phyloP scores from a whole-genome alignment of 2,797 vertebrate species.

The Poecilia velifera region DNA sequence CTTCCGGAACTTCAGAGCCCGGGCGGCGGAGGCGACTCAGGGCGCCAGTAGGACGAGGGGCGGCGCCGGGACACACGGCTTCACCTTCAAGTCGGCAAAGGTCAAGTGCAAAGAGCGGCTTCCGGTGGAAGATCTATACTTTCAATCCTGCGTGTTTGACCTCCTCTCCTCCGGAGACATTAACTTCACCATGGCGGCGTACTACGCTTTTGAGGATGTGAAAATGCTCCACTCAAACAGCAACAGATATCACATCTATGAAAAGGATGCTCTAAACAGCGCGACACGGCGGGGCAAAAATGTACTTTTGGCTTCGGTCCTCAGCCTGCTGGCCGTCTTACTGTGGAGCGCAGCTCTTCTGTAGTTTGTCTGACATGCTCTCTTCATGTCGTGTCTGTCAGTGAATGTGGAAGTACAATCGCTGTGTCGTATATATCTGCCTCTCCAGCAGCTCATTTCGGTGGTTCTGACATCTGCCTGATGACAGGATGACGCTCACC shows the following conservation, averaged over 20 bases:
- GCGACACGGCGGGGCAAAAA: slow-evolving; percentile 35
- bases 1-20: slow-evolving; percentile 81
- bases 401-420: slow-evolving; percentile 62
- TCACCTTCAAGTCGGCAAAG: slow-evolving; percentile 88
- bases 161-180: slow-evolving; percentile 94
- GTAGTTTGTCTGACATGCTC: slow-evolving; percentile 69
- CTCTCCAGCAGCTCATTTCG: slow-evolving; percentile 59
- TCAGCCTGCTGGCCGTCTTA: slow-evolving; percentile 74
- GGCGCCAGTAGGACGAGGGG: slow-evolving; percentile 51
- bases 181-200: slow-evolving; percentile 98
- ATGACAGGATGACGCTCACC: slow-evolving; percentile 40
- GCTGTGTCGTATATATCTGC: slow-evolving; percentile 49
- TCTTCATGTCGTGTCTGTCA: slow-evolving; percentile 54
- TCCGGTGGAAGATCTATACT: slow-evolving; percentile 96
- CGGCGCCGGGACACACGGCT: slow-evolving; percentile 62
- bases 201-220: slow-evolving; percentile 95
- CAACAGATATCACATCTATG: slow-evolving; percentile 91
- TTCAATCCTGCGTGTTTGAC: slow-evolving; percentile 97
- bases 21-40: slow-evolving; percentile 70
- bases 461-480: slow-evolving; percentile 48
- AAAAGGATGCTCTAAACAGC: slow-evolving; percentile 81
- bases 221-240: slow-evolving; percentile 97
- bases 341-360: slow-evolving; percentile 76
- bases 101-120: slow-evolving; percentile 95
- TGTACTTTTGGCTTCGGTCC: slow-evolving; percentile 42